A percentile compares a stretch with the other conserved stretches of the same genome.
These are phyloP conservation scores for Chymomyza procnemis DNA, from an alignment of 2,888 invertebrate species.

Conservation along the genomic window DNA sequence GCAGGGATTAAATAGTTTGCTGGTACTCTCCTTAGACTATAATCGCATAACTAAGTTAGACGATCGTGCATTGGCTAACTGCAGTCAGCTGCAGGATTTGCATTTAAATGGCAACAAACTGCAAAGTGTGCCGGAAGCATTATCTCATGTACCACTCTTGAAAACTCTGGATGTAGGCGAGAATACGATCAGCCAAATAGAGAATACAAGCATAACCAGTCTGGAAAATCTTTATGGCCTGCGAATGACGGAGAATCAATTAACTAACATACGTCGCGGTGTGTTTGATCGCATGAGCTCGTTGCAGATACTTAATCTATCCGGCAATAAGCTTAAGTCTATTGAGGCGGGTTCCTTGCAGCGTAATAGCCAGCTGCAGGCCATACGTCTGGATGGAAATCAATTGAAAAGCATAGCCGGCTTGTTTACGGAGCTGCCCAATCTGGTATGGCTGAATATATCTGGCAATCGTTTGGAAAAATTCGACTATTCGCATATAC, in stretches of 20 bases:
- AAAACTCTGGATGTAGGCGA: slow-evolving; percentile 94
- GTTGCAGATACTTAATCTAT: slow-evolving; percentile 91
- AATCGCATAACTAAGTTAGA: slow-evolving; percentile 90
- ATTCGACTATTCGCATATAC: slow-evolving; percentile 93
- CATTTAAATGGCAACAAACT: slow-evolving; percentile 93
- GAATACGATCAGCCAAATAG: slow-evolving; percentile 90
- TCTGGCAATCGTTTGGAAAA: slow-evolving; percentile 93
- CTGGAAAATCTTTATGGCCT: slow-evolving; percentile 92
- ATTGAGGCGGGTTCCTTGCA: slow-evolving; percentile 90
- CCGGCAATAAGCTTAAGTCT: slow-evolving; percentile 88
- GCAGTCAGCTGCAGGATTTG: slow-evolving; percentile 91
- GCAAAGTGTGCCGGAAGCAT: slow-evolving; percentile 87
- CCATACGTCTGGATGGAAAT: slow-evolving; percentile 93
- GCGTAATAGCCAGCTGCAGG: slow-evolving; percentile 87
- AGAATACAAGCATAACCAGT: slow-evolving; percentile 89
- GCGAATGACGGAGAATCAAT: slow-evolving; percentile 92
- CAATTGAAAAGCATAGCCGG: slow-evolving; percentile 89
- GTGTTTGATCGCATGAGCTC: slow-evolving; percentile 88
- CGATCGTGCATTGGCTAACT: slow-evolving; percentile 91
- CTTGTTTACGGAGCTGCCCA: slow-evolving; percentile 89
- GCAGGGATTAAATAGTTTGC: slow-evolving; percentile 91
- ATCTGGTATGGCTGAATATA: slow-evolving; percentile 92
- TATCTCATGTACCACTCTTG: slow-evolving; percentile 90
- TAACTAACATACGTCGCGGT: slow-evolving; percentile 88
- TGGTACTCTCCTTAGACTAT: slow-evolving; percentile 90